Evolutionary conservation across 2,888 invertebrate genomes (phyloP).

Genomic region (Margaritifera margaritifera): DNA sequence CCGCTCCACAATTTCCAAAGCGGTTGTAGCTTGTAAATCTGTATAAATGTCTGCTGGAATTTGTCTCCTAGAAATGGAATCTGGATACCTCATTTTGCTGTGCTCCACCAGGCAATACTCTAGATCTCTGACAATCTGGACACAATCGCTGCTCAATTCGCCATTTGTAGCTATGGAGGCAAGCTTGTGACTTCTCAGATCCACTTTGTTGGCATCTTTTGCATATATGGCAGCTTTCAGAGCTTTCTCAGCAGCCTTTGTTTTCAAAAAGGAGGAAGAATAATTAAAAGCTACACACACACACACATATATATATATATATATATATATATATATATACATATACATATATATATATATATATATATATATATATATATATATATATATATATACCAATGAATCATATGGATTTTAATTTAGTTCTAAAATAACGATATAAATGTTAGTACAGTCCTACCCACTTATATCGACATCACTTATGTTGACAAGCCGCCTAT

Average conservation of each 20-base stretch:
- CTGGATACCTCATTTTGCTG: conserved; percentile 24
- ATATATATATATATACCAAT: no score
- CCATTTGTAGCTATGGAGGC: background rate
- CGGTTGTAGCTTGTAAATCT: conserved; percentile 13
- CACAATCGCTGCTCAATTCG: background rate
- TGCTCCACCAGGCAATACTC: conserved; percentile 9
- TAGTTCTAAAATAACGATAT: background rate
- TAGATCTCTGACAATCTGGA: conserved; percentile 10
- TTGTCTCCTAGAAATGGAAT: conserved; percentile 6
- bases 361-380: no score
- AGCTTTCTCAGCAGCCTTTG: conserved; percentile 16
- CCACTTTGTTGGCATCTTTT: conserved; percentile 6
- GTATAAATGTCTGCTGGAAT: conserved; percentile 22
- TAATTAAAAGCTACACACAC: no score
- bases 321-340: no score
- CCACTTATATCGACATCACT: no score
- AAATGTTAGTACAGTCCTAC: no score
- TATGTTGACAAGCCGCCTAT: no score
- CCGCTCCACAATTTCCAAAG: conserved; percentile 11
- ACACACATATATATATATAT: no score
- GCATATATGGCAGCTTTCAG: conserved; percentile 14
- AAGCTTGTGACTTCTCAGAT: background rate
- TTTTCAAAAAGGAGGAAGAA: background rate
- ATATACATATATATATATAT: no score
- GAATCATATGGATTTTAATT: background rate